phyloP scores from a whole-genome alignment of 2,113 vertebrate species.

The Engystomops pustulosus region DNA sequence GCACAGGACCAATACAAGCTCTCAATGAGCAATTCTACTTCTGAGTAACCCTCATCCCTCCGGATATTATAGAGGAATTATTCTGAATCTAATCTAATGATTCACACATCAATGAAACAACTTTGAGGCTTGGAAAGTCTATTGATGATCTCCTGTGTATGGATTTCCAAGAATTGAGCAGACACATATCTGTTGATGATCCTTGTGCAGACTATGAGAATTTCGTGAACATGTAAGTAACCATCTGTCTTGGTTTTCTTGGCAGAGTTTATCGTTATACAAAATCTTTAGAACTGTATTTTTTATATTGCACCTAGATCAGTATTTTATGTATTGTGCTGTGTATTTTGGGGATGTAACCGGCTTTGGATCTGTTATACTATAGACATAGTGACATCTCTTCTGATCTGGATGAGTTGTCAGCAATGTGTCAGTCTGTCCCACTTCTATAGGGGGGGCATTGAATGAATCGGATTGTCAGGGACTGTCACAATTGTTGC shows the following conservation, averaged over 20 bases:
- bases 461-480: not conserved
- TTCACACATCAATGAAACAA: not conserved
- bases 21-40: too few relatives aligned
- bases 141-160: not conserved
- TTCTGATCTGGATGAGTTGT: not conserved
- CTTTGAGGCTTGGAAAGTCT: not conserved
- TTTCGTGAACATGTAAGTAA: constrained; percentile 32
- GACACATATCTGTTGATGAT: not conserved
- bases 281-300: not conserved
- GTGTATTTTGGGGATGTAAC: not conserved
- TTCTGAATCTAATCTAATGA: not conserved
- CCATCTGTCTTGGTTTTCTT: not conserved
- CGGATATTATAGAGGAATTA: constrained; percentile 20
- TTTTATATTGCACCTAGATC: too few relatives aligned
- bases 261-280: not conserved
- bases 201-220: not conserved
- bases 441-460: not conserved
- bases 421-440: not conserved
- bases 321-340: not conserved
- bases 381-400: not conserved
- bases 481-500: not conserved
- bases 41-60: not conserved
- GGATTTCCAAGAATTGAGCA: constrained; percentile 5
- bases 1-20: constrained; percentile 1
- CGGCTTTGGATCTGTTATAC: not conserved